phyloP scores from a whole-genome alignment of 2,113 vertebrate genomes.

The Beaufortia kweichowensis region DNA sequence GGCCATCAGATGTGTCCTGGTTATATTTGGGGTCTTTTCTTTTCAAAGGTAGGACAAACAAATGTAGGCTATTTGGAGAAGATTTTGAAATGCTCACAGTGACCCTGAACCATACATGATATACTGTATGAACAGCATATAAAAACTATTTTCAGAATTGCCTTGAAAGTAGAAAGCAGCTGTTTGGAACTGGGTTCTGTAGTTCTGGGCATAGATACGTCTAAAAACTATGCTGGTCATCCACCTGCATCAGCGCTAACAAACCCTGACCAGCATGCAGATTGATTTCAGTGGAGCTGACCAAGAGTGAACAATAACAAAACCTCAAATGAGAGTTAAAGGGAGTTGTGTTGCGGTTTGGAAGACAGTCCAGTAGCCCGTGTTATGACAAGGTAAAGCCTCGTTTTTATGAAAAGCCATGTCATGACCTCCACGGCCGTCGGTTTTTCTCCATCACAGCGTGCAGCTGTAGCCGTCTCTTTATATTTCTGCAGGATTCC shows the following conservation, averaged over 20 bases:
- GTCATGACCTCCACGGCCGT: neutral
- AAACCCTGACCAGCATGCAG: too few species aligned
- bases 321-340: neutral
- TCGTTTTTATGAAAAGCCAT: neutral
- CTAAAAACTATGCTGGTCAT: too few species aligned
- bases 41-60: slow-evolving; percentile 5
- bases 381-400: neutral
- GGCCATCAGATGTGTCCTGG: slow-evolving; percentile 16
- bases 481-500: neutral
- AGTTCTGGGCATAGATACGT: too few species aligned
- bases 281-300: too few species aligned
- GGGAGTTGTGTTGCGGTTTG: neutral
- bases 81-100: neutral
- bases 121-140: too few species aligned
- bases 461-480: slow-evolving; percentile 16
- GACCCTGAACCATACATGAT: too few species aligned
- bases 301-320: neutral
- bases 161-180: too few species aligned
- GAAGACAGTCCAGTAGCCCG: neutral
- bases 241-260: too few species aligned
- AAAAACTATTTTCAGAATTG: too few species aligned
- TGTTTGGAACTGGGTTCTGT: too few species aligned
- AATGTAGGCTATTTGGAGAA: slow-evolving; percentile 4
- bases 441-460: slow-evolving; percentile 4
- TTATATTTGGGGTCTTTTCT: neutral